Conservation (phyloP, 2,888 invertebrate genomes). For the Melanophora roralis region DNA sequence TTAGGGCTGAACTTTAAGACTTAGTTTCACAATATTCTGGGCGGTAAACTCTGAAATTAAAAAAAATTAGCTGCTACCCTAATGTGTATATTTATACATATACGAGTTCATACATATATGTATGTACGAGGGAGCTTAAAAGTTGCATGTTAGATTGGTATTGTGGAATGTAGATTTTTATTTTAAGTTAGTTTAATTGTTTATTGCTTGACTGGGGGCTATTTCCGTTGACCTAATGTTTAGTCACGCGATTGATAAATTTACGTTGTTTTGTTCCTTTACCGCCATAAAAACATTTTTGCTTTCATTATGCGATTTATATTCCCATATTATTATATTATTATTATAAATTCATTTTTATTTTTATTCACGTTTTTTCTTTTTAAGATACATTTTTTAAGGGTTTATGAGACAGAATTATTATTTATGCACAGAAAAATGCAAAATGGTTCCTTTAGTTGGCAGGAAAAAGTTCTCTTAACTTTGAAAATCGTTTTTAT, state of each 20-base stretch:
- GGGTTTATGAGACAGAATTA: no score
- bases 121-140: background rate
- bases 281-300: conserved; percentile 1
- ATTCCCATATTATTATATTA: background rate
- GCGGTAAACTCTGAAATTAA: no score
- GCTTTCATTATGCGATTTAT: background rate
- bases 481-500: no score
- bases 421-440: no score
- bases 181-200: conserved; percentile 22
- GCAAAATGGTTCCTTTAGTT: no score
- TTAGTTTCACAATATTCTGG: no score
- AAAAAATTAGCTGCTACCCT: no score
- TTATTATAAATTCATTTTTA: conserved; percentile 5
- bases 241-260: conserved; percentile 55
- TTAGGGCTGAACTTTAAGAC: no score
- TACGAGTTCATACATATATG: no score
- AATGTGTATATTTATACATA: no score
- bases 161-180: conserved; percentile 9
- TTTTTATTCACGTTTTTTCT: background rate
- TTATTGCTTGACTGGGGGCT: conserved; percentile 53
- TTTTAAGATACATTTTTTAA: background rate
- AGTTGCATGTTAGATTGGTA: conserved; percentile 27
- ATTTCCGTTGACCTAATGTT: conserved; percentile 61
- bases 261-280: conserved; percentile 11
- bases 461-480: no score